These are phyloP conservation scores for Paracentrotus lividus DNA, from an alignment of 53 echinoderm and acorn worm genomes.

Conservation along the genomic window DNA sequence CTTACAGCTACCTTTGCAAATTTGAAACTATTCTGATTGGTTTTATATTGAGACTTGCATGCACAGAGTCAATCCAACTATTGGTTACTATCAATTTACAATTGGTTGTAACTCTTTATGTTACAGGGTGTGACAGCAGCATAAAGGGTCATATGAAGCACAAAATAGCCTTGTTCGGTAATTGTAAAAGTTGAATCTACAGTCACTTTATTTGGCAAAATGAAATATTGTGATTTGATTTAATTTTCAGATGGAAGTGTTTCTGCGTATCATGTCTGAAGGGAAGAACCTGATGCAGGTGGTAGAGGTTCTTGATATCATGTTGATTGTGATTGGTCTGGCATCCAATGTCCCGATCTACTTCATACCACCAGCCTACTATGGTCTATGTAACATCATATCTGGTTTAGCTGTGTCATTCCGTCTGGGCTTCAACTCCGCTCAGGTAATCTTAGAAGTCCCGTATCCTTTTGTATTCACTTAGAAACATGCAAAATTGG, in stretches of 20 bases:
- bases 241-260: slow-evolving; percentile 80
- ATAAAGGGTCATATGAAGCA: no score
- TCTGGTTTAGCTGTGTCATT: slow-evolving; percentile 84
- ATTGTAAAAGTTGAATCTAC: no score
- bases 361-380: slow-evolving; percentile 32
- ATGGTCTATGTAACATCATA: slow-evolving; percentile 77
- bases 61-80: no score
- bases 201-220: not conserved
- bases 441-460: slow-evolving; percentile 76
- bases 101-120: no score
- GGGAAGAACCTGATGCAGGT: slow-evolving; percentile 83
- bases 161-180: no score
- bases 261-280: slow-evolving; percentile 85
- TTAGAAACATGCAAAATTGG: no score
- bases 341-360: slow-evolving; percentile 88
- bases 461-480: no score
- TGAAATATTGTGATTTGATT: not conserved
- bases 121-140: no score
- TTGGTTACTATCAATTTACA: no score
- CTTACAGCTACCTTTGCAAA: no score
- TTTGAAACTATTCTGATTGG: no score
- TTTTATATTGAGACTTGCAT: no score
- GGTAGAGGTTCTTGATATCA: slow-evolving; percentile 85
- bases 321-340: slow-evolving; percentile 80
- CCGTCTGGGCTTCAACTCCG: slow-evolving; percentile 92